Base-by-base conservation (phyloP, 1,140 invertebrate species). In the Eriosoma lanigerum region DNA sequence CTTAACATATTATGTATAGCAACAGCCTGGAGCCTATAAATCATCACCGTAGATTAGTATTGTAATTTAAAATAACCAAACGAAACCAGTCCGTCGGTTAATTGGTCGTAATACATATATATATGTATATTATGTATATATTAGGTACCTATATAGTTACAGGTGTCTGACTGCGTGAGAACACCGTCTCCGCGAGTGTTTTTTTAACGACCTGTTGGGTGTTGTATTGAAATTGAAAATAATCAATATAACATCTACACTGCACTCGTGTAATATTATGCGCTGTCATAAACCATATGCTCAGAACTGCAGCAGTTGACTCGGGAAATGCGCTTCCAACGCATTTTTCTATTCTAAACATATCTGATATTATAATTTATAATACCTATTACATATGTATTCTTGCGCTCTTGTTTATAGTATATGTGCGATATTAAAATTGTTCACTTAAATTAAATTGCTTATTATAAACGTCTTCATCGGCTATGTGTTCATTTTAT, bases 121-220 rank as follows among this genome's bases (percentile, higher is more conserved):
- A n/a, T n/a, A n/a, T 66, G 12, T 66, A 46, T n/a, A 21, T 60
- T 15, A 17, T 8, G 24, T 24, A 60, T 24, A 60, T 24, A 9
- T 15, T 17, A 8, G 17, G 24, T 62, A 58, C 13, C 12, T 58
- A 60, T 29, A 60, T n/a, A 38, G 15, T 13, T 72, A 44, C 54
- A 58, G 73, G 73, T 76, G 73, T 58, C 73, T 76, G 75, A 78
- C 75, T 48, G 75, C 75, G 75, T 78, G 75, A 78, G 75, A 78
- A 75, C 72, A 15, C 38, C 9, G 54, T 46, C 72, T 21, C 29
- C 72, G 48, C 75, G 38, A 62, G 56, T 78, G 75, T 62, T 78
- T 62, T 62, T 78, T 78, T 78, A 78, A 78, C 75, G 75, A 78
- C 75, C 75, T 58, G 75, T 78, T 78, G 75, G 56, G 75, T 78